A percentile compares a stretch with the other conserved stretches of the same genome.
These are phyloP conservation scores for Willowsia nigromaculata DNA, from an alignment of 2,888 invertebrate genomes.

Conservation along the genomic window DNA sequence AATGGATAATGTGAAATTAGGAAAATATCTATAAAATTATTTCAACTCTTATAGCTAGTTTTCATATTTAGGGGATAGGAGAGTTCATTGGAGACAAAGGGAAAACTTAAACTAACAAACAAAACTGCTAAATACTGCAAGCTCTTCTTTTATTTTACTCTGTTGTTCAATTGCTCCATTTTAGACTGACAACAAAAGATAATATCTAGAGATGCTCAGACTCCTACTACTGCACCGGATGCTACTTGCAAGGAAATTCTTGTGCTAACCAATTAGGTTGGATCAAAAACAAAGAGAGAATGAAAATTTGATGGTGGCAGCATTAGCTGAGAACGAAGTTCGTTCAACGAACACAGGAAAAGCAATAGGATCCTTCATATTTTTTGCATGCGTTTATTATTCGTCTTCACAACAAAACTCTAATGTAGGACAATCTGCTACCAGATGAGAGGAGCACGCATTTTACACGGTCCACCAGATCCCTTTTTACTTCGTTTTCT, in stretches of 20 bases:
- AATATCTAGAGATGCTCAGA: neutral
- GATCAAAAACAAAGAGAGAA: conserved; percentile 38
- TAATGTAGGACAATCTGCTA: conserved; percentile 50
- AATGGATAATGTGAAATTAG: neutral
- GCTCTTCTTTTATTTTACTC: neutral
- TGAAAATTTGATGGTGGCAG: conserved; percentile 20
- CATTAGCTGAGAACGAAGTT: neutral
- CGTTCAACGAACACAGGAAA: neutral
- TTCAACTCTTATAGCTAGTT: neutral
- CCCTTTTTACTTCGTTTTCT: conserved; percentile 35
- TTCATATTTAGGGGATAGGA: neutral
- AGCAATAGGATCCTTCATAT: neutral
- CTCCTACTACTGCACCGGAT: conserved; percentile 7
- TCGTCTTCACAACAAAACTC: neutral
- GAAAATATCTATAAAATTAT: neutral
- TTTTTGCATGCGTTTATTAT: conserved; percentile 31
- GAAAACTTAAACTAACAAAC: neutral
- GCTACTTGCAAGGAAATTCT: neutral
- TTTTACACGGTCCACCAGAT: conserved; percentile 59
- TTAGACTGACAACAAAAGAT: neutral
- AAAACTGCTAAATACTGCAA: neutral
- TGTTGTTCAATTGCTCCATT: neutral
- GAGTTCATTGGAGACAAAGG: neutral
- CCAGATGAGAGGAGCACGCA: conserved; percentile 44
- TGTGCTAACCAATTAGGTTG: conserved; percentile 43